Percentiles rank a stretch among this genome's conserved stretches.
phyloP scores from a whole-genome alignment of 35 echinoderm and acorn worm species.

The Antedon bifida region DNA sequence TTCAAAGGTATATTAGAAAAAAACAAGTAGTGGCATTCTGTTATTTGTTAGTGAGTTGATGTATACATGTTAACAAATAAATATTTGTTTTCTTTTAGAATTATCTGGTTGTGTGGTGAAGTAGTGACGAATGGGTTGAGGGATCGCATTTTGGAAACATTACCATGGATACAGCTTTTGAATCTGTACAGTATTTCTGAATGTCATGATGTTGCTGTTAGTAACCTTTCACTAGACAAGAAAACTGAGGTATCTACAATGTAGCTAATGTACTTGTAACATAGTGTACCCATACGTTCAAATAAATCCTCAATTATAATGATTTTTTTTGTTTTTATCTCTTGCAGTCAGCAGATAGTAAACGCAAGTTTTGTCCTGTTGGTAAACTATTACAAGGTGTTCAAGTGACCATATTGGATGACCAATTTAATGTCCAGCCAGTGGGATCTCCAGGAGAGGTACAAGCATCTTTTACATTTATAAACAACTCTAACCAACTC shows the following conservation, averaged over 20 bases:
- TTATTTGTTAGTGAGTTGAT: too few species aligned
- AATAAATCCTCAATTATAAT: too few species aligned
- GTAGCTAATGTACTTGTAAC: too few species aligned
- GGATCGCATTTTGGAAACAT: slow-evolving; percentile 16
- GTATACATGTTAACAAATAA: too few species aligned
- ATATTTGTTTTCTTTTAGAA: slow-evolving; percentile 8
- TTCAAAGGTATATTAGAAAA: too few species aligned
- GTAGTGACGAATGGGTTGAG: slow-evolving; percentile 29
- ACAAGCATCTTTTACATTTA: not conserved
- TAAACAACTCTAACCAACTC: not conserved
- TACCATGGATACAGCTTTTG: slow-evolving; percentile 22
- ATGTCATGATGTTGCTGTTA: slow-evolving; percentile 21
- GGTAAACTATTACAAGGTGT: slow-evolving; percentile 29
- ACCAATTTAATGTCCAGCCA: slow-evolving; percentile 21
- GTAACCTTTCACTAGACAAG: slow-evolving; percentile 21
- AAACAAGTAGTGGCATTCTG: too few species aligned
- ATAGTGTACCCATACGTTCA: too few species aligned
- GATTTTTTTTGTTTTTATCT: too few species aligned
- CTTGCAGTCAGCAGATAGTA: not conserved
- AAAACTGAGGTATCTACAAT: not conserved
- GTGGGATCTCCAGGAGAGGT: slow-evolving; percentile 36
- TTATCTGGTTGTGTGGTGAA: slow-evolving; percentile 37
- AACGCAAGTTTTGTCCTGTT: slow-evolving; percentile 34
- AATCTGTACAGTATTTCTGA: slow-evolving; percentile 47
- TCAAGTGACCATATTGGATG: slow-evolving; percentile 26